phyloP scores from a whole-genome alignment of 2,113 vertebrate genomes.

The Stercorarius parasiticus region DNA sequence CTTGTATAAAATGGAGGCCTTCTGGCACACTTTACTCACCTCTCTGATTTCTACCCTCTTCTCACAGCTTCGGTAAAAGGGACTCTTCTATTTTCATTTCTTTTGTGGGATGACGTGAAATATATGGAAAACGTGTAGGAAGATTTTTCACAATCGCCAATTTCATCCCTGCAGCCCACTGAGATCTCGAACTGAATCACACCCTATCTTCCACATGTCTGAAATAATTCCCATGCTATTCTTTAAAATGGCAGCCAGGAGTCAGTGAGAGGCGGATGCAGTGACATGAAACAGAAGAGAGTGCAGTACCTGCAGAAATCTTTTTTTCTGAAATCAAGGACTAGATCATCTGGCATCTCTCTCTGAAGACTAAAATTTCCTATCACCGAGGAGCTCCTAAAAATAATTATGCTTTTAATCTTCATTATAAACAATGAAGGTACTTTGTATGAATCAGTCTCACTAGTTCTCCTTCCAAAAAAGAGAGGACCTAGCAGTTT shows the following conservation, averaged over 20 bases:
- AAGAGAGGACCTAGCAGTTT: constrained; percentile 18
- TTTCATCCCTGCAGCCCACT: constrained; percentile 53
- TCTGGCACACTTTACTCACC: background rate
- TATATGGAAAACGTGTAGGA: constrained; percentile 57
- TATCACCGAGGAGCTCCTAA: background rate
- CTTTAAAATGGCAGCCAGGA: constrained; percentile 53
- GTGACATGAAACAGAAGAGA: constrained; percentile 17
- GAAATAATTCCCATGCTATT: constrained; percentile 47
- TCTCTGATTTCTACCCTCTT: background rate
- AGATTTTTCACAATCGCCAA: constrained; percentile 29
- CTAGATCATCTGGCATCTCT: background rate
- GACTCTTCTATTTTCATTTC: constrained; percentile 48
- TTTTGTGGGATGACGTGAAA: constrained; percentile 54
- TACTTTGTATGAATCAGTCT: constrained; percentile 6
- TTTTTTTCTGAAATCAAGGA: background rate
- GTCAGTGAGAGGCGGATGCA: background rate
- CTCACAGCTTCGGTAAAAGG: constrained; percentile 3
- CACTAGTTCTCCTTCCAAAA: background rate
- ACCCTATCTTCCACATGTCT: constrained; percentile 19
- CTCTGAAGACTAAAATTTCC: background rate
- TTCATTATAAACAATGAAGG: constrained; percentile 10
- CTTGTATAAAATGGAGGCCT: background rate
- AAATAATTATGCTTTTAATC: constrained; percentile 20
- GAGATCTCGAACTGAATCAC: constrained; percentile 51
- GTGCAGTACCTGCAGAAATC: background rate